These are phyloP conservation scores for Tiliacea citrago DNA, from an alignment of 2,888 invertebrate genomes.

Conservation along the genomic window DNA sequence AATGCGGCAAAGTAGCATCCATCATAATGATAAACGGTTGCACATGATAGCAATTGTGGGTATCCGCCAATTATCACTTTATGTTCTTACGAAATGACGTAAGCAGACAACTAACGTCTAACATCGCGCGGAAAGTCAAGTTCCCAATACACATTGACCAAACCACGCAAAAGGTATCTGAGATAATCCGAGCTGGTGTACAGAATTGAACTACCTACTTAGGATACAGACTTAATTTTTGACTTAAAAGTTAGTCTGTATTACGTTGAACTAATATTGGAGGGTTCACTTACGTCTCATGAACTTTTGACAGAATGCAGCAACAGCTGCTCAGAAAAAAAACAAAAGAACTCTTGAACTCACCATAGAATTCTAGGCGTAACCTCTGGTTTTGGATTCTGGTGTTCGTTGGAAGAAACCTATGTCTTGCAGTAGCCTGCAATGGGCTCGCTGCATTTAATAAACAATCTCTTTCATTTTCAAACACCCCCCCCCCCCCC, in stretches of 20 bases:
- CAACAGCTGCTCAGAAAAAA: background rate
- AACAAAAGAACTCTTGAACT: background rate
- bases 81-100: conserved; percentile 38
- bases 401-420: background rate
- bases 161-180: background rate
- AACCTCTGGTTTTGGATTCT: background rate
- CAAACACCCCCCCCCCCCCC: too few species aligned
- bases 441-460: background rate
- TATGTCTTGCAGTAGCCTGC: background rate
- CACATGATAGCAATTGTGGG: conserved; percentile 23
- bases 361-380: background rate
- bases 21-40: conserved; percentile 31
- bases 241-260: background rate
- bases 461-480: background rate
- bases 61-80: conserved; percentile 48
- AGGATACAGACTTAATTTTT: too few species aligned
- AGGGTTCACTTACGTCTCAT: background rate
- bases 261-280: background rate
- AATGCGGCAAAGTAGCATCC: conserved; percentile 23
- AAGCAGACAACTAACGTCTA: background rate
- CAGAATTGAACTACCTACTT: background rate
- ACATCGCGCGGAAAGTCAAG: conserved; percentile 30
- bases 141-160: background rate
- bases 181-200: conserved; percentile 20
- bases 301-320: background rate